Conservation (phyloP, 64 coral and sea anemone species). For the Stichodactyla helianthus region DNA sequence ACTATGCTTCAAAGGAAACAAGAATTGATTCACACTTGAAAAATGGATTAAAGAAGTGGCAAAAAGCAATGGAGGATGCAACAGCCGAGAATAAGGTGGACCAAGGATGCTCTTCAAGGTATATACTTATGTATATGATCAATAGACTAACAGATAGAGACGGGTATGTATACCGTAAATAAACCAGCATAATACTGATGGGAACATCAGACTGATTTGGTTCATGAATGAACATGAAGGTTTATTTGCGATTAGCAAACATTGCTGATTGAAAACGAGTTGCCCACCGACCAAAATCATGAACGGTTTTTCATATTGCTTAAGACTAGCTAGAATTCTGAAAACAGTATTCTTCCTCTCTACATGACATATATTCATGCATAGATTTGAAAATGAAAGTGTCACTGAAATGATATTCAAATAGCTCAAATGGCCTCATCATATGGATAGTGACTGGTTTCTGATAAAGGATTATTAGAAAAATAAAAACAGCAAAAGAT, state of each 20-base stretch:
- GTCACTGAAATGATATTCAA: not conserved
- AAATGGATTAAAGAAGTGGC: conserved; percentile 4
- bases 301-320: not conserved
- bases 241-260: conserved; percentile 1
- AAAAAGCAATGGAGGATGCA: conserved; percentile 3
- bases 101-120: not conserved
- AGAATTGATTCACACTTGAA: not conserved
- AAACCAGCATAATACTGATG: not conserved
- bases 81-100: not conserved
- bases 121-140: not conserved
- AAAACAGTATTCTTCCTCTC: not conserved
- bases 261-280: not conserved
- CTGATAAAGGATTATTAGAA: not conserved
- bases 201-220: not conserved
- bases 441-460: not conserved
- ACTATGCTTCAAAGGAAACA: not conserved
- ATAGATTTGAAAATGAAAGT: not conserved
- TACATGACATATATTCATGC: not conserved
- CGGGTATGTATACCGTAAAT: not conserved
- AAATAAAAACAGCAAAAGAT: not conserved
- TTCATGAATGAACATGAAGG: not conserved
- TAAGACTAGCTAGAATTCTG: not conserved
- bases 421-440: not conserved
- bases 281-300: not conserved
- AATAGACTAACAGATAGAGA: too few species aligned